Base-by-base conservation (phyloP, 2,113 vertebrate genomes). In the Percina caprodes region DNA sequence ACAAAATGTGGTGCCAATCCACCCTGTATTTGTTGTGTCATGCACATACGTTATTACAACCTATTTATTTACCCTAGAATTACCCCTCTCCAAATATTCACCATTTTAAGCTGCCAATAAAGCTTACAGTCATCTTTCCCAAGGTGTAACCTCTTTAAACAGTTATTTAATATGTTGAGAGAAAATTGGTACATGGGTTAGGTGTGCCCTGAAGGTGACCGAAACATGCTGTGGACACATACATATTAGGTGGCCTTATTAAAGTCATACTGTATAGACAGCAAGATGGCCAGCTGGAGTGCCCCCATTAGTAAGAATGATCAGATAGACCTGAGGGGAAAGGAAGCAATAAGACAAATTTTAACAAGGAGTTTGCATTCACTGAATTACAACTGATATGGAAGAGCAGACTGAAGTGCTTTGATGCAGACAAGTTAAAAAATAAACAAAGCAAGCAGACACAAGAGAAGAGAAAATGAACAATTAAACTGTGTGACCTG, bases 241-340 rank as follows among this genome's bases (percentile, higher is more conserved):
- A 69, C 74, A 68, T 59, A 48, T 2, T 2, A 51, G 39, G 35
- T 84, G 87, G 87, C 86, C 82, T 86, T 82, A 89, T 89, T 85
- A 86, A 16, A 54, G 74, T 42, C 63, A 66, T 39, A 39, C 8
- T 39, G 35, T 39, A 39, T 9, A 35, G 55, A 59, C 73, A 69
- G 54, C 62, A 58, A 77, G 24, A 74, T 51, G 42, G 13, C 76
- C 81, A 69, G 77, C 71, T 67, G 75, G 49, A 78, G 73, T 42
- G 48, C 68, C 52, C 18, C 54, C 23, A 30, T 33, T 54, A 76
- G 73, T 10, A 16, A 69, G 67, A 78, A 46, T 77, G 67, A 82
- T 62, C 67, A 68, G 66, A 71, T 48, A 54, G 39, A 85, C 69
- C 49, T 26, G 18, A 80, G 68, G 80, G 62, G 35, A 63, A 54